Evolutionary conservation across 1,140 invertebrate genomes (phyloP).

Genomic region (Caenorhabditis remanei): DNA sequence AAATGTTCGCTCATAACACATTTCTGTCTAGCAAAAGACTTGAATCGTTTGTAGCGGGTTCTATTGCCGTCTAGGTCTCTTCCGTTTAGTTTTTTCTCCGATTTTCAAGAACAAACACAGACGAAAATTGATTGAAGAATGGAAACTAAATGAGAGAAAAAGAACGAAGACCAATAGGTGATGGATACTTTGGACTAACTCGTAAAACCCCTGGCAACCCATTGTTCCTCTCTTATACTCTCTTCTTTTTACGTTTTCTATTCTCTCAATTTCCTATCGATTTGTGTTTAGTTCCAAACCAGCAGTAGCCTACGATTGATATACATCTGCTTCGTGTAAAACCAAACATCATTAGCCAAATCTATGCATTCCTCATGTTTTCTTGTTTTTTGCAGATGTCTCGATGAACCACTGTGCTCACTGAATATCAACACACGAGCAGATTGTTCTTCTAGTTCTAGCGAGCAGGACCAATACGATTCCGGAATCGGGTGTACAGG

Average conservation of each 20-base stretch:
- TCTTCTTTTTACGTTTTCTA: no score
- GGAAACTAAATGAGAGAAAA: no score
- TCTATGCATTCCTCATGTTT: background rate
- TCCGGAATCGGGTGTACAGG: constrained; percentile 38
- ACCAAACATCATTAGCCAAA: constrained; percentile 1
- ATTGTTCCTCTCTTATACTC: no score
- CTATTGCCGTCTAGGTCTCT: background rate
- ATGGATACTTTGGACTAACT: no score
- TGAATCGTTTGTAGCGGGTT: background rate
- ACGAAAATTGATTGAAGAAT: no score
- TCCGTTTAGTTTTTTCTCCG: background rate
- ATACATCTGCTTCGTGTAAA: background rate
- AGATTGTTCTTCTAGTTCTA: constrained; percentile 49
- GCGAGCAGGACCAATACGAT: constrained; percentile 45
- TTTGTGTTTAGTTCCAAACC: no score
- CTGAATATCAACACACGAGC: constrained; percentile 5
- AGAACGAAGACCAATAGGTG: no score
- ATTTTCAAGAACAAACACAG: background rate
- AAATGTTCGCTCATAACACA: background rate
- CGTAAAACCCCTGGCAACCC: no score
- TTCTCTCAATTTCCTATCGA: no score
- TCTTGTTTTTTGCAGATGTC: constrained; percentile 13
- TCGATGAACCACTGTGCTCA: constrained; percentile 51
- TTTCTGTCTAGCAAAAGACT: background rate
- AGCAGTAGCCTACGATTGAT: no score